Evolutionary conservation across 2,888 invertebrate genomes (phyloP), one percentile per base, ranked within the genome.

Genomic region (Leptopilina myrica): DNA sequence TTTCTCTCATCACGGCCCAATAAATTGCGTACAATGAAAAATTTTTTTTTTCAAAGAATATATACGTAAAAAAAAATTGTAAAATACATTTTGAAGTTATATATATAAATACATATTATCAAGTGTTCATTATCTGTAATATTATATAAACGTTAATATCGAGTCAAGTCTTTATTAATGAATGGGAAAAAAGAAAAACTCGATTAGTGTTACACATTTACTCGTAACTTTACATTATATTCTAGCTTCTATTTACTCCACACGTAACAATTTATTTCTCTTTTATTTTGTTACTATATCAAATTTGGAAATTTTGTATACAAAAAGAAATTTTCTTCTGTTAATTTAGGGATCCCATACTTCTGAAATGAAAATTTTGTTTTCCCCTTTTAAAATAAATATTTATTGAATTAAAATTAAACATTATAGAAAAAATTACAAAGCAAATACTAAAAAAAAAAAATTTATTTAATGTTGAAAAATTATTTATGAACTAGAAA

Each of bases 191-290:
- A 49, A 49, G 33, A 49, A 26, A 73, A 33, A 73, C 73, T 73
- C 73, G 56, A 73, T 33, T 73, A 20, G 33, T 73, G 14, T 73
- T 56, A 73, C 73, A 56, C 73, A 56, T 73, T 73, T 73, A 73
- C 73, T 73, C 73, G 73, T 73, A 56, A 56, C 73, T 73, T 73
- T 56, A 56, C 56, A 73, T 73, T 73, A 14, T 73, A 14, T 73
- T 26, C 73, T 56, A 53, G 73, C 56, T 56, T 33, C 53, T 26
- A 14, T 73, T 56, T 56, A 73, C 14, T 8, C n/a, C 7, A 49
- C 7, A 49, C 7, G 14, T 56, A 33, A 73, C 33, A 14, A 26
- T 69, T 67, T 56, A 49, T 53, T 56, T 49, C 53, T 12, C 12
- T 49, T 4, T 49, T 49, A 1, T 49, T 43, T 69, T 73, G 14